Conservation (phyloP, 2,113 vertebrate genomes). For the Oreochromis niloticus region DNA sequence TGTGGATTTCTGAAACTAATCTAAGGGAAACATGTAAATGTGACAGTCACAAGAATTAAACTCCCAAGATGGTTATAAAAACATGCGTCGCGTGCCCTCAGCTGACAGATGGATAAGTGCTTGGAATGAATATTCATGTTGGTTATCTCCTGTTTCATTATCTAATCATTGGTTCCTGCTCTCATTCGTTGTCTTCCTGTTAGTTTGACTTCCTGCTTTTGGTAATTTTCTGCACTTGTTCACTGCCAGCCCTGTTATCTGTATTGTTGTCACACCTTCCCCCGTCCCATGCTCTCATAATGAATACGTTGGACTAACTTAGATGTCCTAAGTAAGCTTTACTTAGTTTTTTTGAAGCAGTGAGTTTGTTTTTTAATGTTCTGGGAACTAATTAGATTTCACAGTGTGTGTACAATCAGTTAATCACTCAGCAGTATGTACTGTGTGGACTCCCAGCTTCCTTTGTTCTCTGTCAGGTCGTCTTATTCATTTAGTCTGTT, state of each 20-base stretch:
- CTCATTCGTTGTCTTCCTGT: background rate
- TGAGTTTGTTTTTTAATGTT: background rate
- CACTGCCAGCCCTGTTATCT: fast-evolving
- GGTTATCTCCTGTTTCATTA: background rate
- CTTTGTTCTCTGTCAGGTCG: background rate
- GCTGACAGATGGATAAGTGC: background rate
- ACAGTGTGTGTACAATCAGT: background rate
- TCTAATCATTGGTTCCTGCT: background rate
- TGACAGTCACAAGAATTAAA: background rate
- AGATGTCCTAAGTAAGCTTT: background rate
- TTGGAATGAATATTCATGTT: background rate
- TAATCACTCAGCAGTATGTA: background rate
- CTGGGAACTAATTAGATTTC: background rate
- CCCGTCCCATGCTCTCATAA: background rate
- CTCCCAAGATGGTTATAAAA: background rate
- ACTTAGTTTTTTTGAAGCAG: fast-evolving
- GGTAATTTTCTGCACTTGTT: background rate
- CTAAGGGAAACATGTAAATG: background rate
- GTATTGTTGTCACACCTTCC: background rate
- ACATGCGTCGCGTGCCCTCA: fast-evolving
- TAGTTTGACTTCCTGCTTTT: background rate
- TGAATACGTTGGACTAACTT: fast-evolving
- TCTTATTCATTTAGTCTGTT: background rate
- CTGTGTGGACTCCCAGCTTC: background rate
- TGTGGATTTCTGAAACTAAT: background rate